phyloP scores from a whole-genome alignment of 2,113 vertebrate species.

The Phainopepla nitens region DNA sequence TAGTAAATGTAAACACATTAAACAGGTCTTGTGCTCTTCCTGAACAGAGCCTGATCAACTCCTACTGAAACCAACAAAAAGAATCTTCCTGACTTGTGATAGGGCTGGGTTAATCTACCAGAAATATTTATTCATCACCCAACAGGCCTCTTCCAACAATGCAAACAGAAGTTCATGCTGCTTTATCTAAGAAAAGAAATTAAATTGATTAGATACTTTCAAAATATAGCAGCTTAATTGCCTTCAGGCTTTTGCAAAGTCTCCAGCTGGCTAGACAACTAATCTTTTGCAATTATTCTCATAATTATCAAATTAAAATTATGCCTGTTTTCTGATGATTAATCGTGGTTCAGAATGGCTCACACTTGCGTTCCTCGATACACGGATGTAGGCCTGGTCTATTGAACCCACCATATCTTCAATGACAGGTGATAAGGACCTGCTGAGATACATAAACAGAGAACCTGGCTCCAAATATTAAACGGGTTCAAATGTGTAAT shows the following conservation, averaged over 20 bases:
- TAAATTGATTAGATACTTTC: conserved; percentile 3
- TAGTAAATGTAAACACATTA: conserved; percentile 1
- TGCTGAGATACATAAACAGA: background rate
- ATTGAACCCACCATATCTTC: background rate
- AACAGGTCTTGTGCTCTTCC: background rate
- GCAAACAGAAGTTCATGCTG: background rate
- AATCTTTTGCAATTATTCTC: conserved; percentile 28
- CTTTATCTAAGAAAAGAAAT: conserved; percentile 18
- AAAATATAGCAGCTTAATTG: conserved; percentile 13
- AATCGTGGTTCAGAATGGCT: background rate
- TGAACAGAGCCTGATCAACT: background rate
- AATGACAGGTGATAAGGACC: background rate
- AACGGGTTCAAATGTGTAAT: background rate
- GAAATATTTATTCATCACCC: background rate
- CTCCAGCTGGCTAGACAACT: conserved; percentile 5
- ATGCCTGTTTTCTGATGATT: background rate
- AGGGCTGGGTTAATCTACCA: background rate
- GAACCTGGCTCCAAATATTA: background rate
- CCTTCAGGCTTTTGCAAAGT: background rate
- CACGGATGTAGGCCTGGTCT: background rate
- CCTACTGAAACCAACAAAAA: background rate
- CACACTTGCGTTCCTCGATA: background rate
- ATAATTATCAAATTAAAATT: conserved; percentile 17
- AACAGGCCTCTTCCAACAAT: background rate
- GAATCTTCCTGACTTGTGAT: background rate